Evolutionary conservation across 2,113 vertebrate genomes (phyloP), one percentile per base, ranked within the genome.

Genomic region (Pangasianodon gigas): DNA sequence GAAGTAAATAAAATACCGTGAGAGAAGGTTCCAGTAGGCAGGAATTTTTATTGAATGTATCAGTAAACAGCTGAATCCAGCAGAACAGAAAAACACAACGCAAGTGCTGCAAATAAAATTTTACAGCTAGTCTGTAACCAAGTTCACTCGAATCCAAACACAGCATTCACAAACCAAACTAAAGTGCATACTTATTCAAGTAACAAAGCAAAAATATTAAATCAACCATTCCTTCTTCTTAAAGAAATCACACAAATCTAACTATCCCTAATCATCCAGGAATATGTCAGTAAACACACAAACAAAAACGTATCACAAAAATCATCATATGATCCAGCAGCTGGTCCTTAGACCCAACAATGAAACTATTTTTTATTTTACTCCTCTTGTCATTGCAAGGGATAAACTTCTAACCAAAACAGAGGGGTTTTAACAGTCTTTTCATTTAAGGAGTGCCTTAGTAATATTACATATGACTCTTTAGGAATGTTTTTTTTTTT

Each of bases 111-210:
- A 92, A 87, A 91, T 87, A 91, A 91, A 90, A 90, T 89, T 24
- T 9, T 46, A 46, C 41, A 92, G 84, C 89, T 52, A 65, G 92
- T 93, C 91, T 92, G 74, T 91, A 83, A 93, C 91, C 90, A 89
- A 93, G 93, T 92, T 90, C 94, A 95, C 93, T 13, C 89, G 92
- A 94, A 94, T 92, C 92, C 91, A 90, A 90, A 92, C 93, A 93
- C 75, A 82, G 69, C 91, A 87, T 80, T 86, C 86, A 58, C 80
- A 88, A 90, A 92, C 21, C 90, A 89, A 94, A 93, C 92, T 92
- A 94, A 86, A 91, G 86, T 89, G 91, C 91, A 89, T 95, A 95
- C 92, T 95, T 93, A 11, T 77, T 77, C 74, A 77, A 94, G 41
- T 80, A 80, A 51, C 26, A 62, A 56, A 24, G 29, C 32, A 58